Conservation (phyloP, 2,888 invertebrate species). For the Cataglyphis cursor region DNA sequence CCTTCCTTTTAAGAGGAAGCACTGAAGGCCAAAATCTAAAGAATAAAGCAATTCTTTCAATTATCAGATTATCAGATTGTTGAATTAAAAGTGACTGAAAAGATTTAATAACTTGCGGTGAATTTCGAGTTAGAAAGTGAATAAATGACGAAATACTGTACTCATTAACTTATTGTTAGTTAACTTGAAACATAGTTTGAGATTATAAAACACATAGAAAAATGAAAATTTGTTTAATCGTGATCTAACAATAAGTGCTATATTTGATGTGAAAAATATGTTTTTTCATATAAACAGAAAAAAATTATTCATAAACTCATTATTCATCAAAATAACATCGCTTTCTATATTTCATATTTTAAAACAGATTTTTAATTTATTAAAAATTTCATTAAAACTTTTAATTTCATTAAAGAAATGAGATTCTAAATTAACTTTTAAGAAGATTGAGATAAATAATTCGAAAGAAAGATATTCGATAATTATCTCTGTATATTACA, state of each 20-base stretch:
- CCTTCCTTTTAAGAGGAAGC: background rate
- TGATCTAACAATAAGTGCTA: background rate
- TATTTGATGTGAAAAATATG: background rate
- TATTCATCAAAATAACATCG: background rate
- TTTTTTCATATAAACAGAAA: background rate
- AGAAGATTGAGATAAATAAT: background rate
- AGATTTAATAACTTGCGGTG: background rate
- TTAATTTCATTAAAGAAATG: background rate
- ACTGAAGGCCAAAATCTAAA: slow-evolving; percentile 3
- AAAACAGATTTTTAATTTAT: background rate
- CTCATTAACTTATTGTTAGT: background rate
- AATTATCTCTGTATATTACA: too few species aligned
- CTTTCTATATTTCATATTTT: too few species aligned
- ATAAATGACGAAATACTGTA: background rate
- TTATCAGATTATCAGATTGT: background rate
- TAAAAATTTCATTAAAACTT: background rate
- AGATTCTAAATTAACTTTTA: background rate
- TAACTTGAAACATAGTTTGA: background rate
- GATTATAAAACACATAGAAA: background rate
- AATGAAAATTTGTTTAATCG: background rate
- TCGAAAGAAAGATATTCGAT: background rate
- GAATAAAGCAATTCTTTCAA: background rate
- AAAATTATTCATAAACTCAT: background rate
- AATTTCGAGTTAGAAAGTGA: background rate
- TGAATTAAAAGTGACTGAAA: background rate